Conservation (phyloP, 1,140 invertebrate genomes). For the Drosophila paulistorum region DNA sequence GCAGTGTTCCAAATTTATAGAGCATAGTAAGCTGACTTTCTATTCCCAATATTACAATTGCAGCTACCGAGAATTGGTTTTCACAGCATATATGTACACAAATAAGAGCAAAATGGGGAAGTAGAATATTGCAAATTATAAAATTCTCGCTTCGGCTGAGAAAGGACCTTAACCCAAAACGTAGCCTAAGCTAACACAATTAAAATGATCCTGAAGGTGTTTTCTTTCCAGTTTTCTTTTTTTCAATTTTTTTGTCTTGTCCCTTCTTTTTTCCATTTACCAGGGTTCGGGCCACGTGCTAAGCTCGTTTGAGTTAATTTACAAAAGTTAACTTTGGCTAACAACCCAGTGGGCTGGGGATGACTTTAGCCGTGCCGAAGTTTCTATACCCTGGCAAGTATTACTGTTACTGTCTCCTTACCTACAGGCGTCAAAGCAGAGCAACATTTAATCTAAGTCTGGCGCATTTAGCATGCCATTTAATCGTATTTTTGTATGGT, state of each 20-base stretch:
- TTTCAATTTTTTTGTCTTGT: not conserved
- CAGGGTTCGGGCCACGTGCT: slow-evolving; percentile 40
- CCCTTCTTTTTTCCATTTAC: not conserved
- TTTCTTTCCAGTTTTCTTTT: slow-evolving; percentile 3
- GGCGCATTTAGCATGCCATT: no score
- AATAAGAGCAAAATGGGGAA: not conserved
- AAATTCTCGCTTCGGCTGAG: not conserved
- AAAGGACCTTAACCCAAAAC: not conserved
- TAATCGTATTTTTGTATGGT: no score
- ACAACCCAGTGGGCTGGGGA: slow-evolving; percentile 26
- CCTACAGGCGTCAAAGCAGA: no score
- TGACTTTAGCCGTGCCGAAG: not conserved
- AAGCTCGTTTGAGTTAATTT: slow-evolving; percentile 61
- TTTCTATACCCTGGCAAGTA: no score
- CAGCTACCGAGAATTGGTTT: not conserved
- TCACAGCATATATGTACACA: not conserved
- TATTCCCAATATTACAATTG: no score
- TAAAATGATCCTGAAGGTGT: slow-evolving; percentile 18
- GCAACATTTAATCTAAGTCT: no score
- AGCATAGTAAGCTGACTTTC: no score
- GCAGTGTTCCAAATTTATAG: no score
- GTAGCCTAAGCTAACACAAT: slow-evolving; percentile 11
- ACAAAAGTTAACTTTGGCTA: slow-evolving; percentile 44
- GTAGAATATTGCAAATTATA: not conserved
- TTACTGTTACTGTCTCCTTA: no score